Base-by-base conservation (phyloP, 2,797 vertebrate species). In the Aeoliscus strigatus region DNA sequence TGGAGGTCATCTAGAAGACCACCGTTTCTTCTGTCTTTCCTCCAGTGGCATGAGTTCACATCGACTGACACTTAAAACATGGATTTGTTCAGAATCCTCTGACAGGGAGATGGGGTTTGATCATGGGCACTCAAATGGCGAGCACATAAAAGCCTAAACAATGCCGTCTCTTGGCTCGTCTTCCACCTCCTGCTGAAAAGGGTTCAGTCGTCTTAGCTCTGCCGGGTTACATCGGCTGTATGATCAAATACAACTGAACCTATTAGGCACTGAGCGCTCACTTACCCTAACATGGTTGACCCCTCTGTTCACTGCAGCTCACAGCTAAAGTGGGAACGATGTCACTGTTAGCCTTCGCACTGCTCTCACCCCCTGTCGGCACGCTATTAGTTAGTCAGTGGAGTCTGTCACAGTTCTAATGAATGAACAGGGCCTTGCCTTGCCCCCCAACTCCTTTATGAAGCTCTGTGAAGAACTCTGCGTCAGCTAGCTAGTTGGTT, bases 341-440 rank as follows among this genome's bases (percentile, higher is more conserved):
- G 55, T 52, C 82, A 80, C 76, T 56, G 79, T 86, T 87, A 64
- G 73, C 78, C 61, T 49, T 15, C 56, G 65, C 66, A 75, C 63
- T 69, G 80, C 67, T 14, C 50, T 67, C 42, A 67, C 72, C 83
- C 73, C 87, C 66, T 63, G 63, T 66, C 74, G 83, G 41, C 56
- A 45, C 24, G 79, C 90, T 87, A 86, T 84, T 90, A 86, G 89
- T 87, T n/a, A n/a, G n/a, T n/a, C n/a, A n/a, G n/a, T n/a, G n/a
- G n/a, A n/a, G 90, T 89, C 87, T 81, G 82, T 89, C 90, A 88
- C 90, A 81, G 76, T 70, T 76, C 79, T 90, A 91, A 91, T 93
- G 90, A 93, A 92, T 91, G 90, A 89, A 90, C 89, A 89, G 87
- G 86, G 85, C 86, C 87, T 87, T 62, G 73, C 70, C 62, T 42